Evolutionary conservation across 2,113 vertebrate genomes (phyloP).

Genomic region (Plecotus auritus): DNA sequence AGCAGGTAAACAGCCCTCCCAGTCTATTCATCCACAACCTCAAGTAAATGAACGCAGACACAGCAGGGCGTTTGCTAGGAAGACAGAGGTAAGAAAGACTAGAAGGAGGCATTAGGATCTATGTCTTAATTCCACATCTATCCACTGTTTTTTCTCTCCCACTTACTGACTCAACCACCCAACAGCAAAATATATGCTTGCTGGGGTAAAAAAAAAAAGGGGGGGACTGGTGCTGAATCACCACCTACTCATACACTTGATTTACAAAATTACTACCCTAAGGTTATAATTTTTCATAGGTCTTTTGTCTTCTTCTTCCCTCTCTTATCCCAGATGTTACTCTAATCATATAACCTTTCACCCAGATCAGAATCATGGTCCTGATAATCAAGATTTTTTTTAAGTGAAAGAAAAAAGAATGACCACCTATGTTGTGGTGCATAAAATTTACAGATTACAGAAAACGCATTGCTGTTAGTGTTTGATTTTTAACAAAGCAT

Average conservation of each 20-base stretch:
- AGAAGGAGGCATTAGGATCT: not conserved
- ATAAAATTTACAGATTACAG: not conserved
- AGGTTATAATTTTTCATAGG: not conserved
- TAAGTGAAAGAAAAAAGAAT: constrained; percentile 10
- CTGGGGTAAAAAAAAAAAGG: not conserved
- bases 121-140: not conserved
- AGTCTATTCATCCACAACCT: not conserved
- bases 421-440: not conserved
- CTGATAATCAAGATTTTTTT: not conserved
- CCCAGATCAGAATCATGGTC: not conserved
- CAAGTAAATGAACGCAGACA: not conserved
- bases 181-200: not conserved
- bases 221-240: not conserved
- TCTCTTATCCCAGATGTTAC: not conserved
- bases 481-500: constrained; percentile 13
- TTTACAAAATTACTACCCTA: constrained; percentile 32
- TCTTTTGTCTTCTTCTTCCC: not conserved
- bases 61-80: not conserved
- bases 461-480: not conserved
- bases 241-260: constrained; percentile 1
- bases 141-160: not conserved
- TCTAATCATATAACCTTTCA: constrained; percentile 24
- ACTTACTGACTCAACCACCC: not conserved
- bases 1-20: not conserved
- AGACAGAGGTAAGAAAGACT: not conserved